These are phyloP conservation scores for Paramisgurnus dabryanus DNA, from an alignment of 2,113 vertebrate genomes.

Conservation along the genomic window DNA sequence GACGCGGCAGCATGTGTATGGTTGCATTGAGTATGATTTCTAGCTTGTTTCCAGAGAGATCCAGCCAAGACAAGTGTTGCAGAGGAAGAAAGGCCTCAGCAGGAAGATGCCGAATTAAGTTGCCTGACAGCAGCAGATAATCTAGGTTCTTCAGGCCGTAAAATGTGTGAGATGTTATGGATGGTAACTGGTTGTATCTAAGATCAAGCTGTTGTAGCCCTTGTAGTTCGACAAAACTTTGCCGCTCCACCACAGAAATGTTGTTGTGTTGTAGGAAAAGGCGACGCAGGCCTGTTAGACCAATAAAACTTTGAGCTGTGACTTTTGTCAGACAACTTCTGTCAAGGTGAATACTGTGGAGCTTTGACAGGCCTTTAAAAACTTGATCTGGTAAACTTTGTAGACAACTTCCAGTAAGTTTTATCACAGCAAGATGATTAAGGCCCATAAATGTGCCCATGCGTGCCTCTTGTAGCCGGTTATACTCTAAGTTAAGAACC, in stretches of 20 bases:
- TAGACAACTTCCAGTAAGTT: slow-evolving; percentile 89
- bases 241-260: slow-evolving; percentile 79
- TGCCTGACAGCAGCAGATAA: slow-evolving; percentile 87
- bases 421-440: slow-evolving; percentile 85
- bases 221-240: slow-evolving; percentile 81
- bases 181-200: slow-evolving; percentile 81
- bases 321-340: slow-evolving; percentile 83
- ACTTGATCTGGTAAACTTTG: slow-evolving; percentile 78
- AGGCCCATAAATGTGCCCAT: slow-evolving; percentile 82
- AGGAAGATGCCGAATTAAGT: slow-evolving; percentile 76
- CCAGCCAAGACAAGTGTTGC: slow-evolving; percentile 79
- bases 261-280: slow-evolving; percentile 87
- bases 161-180: slow-evolving; percentile 77
- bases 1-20: slow-evolving; percentile 72
- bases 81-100: slow-evolving; percentile 72
- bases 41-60: slow-evolving; percentile 80
- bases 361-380: slow-evolving; percentile 83
- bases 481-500: slow-evolving; percentile 87
- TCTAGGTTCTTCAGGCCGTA: slow-evolving; percentile 84
- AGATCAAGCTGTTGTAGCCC: slow-evolving; percentile 88
- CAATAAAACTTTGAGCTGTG: slow-evolving; percentile 75
- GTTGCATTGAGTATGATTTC: slow-evolving; percentile 70
- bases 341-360: slow-evolving; percentile 95
- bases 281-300: slow-evolving; percentile 84
- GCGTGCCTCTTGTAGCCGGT: slow-evolving; percentile 85